Evolutionary conservation across 2,888 invertebrate genomes (phyloP).

Genomic region (Acanthopleura granulata): DNA sequence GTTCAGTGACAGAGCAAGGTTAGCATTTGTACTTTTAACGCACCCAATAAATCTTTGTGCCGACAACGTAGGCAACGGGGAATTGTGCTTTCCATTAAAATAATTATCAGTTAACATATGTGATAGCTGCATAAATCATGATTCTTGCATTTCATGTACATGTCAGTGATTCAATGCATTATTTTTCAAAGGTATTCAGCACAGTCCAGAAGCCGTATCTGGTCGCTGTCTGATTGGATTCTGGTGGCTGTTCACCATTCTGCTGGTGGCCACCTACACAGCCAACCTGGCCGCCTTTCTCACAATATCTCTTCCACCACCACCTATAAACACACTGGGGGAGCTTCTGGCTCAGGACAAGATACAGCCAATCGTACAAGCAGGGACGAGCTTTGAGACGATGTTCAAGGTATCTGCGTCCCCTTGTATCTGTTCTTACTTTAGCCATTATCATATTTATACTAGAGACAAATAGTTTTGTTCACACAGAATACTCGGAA

Average conservation of each 20-base stretch:
- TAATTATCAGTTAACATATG: too few relatives aligned
- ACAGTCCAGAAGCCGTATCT: constrained; percentile 32
- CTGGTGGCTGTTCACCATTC: constrained; percentile 47
- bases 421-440: too few relatives aligned
- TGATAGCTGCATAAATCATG: too few relatives aligned
- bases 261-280: constrained; percentile 44
- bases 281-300: constrained; percentile 47
- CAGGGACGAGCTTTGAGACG: constrained; percentile 35
- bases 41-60: too few relatives aligned
- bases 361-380: constrained; percentile 38
- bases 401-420: constrained; percentile 36
- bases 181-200: constrained; percentile 29
- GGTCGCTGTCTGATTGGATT: constrained; percentile 38
- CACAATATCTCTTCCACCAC: constrained; percentile 38
- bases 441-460: too few relatives aligned
- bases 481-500: too few relatives aligned
- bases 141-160: too few relatives aligned
- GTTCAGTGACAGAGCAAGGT: constrained; percentile 16
- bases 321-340: constrained; percentile 37
- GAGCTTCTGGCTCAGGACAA: constrained; percentile 36
- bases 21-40: too few relatives aligned
- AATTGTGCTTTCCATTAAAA: too few relatives aligned
- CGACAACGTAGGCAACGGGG: too few relatives aligned
- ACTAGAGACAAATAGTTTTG: too few relatives aligned
- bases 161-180: too few relatives aligned